Conservation (phyloP, 2,888 invertebrate species). For the Empis livida region DNA sequence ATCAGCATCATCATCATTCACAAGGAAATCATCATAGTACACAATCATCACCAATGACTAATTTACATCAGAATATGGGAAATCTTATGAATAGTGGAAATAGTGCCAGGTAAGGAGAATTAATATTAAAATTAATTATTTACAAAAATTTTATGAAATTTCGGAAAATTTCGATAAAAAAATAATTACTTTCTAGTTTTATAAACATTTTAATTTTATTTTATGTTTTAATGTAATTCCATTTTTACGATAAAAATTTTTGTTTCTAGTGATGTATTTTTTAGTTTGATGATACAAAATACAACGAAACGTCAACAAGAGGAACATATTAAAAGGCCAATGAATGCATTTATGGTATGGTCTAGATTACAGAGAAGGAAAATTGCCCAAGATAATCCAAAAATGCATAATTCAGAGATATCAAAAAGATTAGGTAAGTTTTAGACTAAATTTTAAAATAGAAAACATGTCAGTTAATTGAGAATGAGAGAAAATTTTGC, state of each 20-base stretch:
- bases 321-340: conserved; percentile 89
- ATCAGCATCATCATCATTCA: conserved; percentile 20
- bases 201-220: not conserved
- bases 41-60: conserved; percentile 33
- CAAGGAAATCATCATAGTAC: conserved; percentile 22
- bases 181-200: too few relatives aligned
- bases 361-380: conserved; percentile 82
- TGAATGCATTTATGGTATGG: conserved; percentile 99
- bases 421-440: conserved; percentile 78
- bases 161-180: too few relatives aligned
- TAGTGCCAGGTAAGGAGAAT: conserved; percentile 31
- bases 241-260: not conserved
- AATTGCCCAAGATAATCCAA: conserved; percentile 95
- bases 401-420: conserved; percentile 97
- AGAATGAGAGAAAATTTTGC: too few relatives aligned
- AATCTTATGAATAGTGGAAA: conserved; percentile 35
- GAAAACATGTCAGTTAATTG: too few relatives aligned
- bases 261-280: conserved; percentile 31
- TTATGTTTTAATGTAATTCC: too few relatives aligned
- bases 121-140: too few relatives aligned
- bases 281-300: conserved; percentile 36
- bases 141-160: not conserved
- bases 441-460: too few relatives aligned
- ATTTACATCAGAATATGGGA: conserved; percentile 35
- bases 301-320: conserved; percentile 47